A percentile compares a stretch with the other conserved stretches of the same genome.
Conservation (phyloP, 92 coral and sea anemone species). For the Epizoanthus ramosus region DNA sequence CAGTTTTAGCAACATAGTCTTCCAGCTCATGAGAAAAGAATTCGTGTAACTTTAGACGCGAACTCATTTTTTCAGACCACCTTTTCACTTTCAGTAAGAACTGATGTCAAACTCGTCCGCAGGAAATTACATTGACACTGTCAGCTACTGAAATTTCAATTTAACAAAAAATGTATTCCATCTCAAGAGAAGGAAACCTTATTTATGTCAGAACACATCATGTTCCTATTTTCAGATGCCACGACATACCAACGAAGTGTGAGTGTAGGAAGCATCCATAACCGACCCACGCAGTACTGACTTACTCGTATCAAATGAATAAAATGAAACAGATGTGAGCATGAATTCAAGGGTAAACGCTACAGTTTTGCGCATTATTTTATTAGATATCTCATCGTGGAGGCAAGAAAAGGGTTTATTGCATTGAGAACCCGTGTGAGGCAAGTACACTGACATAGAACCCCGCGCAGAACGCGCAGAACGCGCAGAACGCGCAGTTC, state of each 20-base stretch:
- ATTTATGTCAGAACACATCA: not conserved
- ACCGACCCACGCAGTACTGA: constrained; percentile 19
- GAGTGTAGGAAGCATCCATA: not conserved
- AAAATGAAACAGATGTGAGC: not conserved
- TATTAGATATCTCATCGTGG: not conserved
- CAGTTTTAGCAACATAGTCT: not conserved
- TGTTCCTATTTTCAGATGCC: not conserved
- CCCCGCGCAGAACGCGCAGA: not conserved
- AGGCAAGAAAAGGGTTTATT: not conserved
- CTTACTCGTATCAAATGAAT: not conserved
- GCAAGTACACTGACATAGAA: not conserved
- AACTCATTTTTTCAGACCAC: not conserved
- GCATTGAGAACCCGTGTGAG: not conserved
- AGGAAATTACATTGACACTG: too few species aligned
- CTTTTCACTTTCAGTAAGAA: too few species aligned
- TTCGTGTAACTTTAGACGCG: constrained; percentile 28
- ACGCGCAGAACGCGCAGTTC: not conserved
- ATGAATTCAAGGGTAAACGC: not conserved
- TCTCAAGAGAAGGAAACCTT: too few species aligned
- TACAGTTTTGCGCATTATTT: not conserved
- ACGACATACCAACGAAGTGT: not conserved
- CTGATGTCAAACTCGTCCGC: too few species aligned
- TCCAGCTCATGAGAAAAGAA: constrained; percentile 41
- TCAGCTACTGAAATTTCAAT: too few species aligned
- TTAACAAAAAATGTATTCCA: too few species aligned